These are phyloP conservation scores for Lepus europaeus DNA, from an alignment of 2,113 vertebrate genomes.

Conservation along the genomic window DNA sequence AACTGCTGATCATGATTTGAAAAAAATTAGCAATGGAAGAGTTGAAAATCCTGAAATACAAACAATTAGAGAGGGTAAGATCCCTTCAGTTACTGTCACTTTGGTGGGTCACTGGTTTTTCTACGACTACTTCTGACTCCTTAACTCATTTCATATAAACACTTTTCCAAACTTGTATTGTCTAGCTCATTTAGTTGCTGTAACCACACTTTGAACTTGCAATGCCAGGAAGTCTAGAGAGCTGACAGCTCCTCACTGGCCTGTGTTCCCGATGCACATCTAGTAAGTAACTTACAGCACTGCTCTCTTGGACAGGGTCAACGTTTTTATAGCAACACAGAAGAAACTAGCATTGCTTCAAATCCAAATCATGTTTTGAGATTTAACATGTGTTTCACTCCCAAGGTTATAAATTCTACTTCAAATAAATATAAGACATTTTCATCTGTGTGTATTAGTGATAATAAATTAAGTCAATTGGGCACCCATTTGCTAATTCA, in stretches of 20 bases:
- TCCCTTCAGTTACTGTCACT: neutral
- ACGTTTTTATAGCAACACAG: neutral
- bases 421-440: slow-evolving; percentile 43
- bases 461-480: slow-evolving; percentile 6
- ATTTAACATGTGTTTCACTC: slow-evolving; percentile 51
- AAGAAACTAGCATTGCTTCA: slow-evolving; percentile 44
- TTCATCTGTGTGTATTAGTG: neutral
- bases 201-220: neutral
- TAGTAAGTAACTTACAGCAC: neutral
- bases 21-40: slow-evolving; percentile 20
- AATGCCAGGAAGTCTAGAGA: slow-evolving; percentile 1
- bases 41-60: slow-evolving; percentile 48
- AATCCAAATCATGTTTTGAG: slow-evolving; percentile 3
- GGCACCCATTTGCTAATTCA: neutral
- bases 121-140: slow-evolving; percentile 39
- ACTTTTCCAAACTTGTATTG: slow-evolving; percentile 22
- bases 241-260: neutral
- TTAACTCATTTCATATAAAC: slow-evolving; percentile 20
- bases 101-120: neutral
- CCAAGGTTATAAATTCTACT: slow-evolving; percentile 8
- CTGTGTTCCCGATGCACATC: neutral
- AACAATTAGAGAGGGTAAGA: slow-evolving; percentile 34
- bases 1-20: neutral
- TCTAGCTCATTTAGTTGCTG: neutral
- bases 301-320: slow-evolving; percentile 29